Evolutionary conservation across 2,797 vertebrate genomes (phyloP).

Genomic region (Lacerta viridis): DNA sequence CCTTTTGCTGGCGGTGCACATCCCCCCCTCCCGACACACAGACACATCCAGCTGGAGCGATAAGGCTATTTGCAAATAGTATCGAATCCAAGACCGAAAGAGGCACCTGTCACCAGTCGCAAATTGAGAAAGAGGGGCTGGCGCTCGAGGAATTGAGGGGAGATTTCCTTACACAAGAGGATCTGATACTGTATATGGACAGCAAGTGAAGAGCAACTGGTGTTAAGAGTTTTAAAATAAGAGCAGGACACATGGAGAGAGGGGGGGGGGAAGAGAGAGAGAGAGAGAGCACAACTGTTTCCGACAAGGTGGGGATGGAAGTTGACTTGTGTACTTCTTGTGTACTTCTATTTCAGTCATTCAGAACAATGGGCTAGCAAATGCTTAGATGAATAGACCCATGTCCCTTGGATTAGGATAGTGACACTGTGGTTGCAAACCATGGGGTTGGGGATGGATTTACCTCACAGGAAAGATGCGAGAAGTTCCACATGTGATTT

Average conservation of each 20-base stretch:
- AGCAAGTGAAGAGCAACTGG: slow-evolving; percentile 37
- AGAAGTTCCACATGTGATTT: neutral
- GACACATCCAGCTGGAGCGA: slow-evolving; percentile 43
- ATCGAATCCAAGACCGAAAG: slow-evolving; percentile 62
- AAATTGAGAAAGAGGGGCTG: slow-evolving; percentile 54
- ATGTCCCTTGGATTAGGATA: slow-evolving; percentile 59
- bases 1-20: slow-evolving; percentile 56
- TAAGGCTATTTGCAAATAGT: slow-evolving; percentile 60
- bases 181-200: neutral
- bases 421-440: neutral
- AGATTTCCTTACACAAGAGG: slow-evolving; percentile 49
- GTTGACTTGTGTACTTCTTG: slow-evolving; percentile 72
- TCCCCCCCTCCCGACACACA: neutral
- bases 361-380: slow-evolving; percentile 55
- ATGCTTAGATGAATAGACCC: slow-evolving; percentile 36
- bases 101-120: slow-evolving; percentile 57
- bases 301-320: slow-evolving; percentile 43
- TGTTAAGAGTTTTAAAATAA: slow-evolving; percentile 19
- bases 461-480: neutral
- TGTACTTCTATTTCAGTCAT: slow-evolving; percentile 57
- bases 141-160: slow-evolving; percentile 64
- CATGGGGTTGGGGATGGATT: neutral
- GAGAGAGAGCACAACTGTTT: slow-evolving; percentile 44
- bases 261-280: slow-evolving; percentile 38
- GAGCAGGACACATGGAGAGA: neutral